phyloP scores from a whole-genome alignment of 2,113 vertebrate species.

The Pelobates fuscus region DNA sequence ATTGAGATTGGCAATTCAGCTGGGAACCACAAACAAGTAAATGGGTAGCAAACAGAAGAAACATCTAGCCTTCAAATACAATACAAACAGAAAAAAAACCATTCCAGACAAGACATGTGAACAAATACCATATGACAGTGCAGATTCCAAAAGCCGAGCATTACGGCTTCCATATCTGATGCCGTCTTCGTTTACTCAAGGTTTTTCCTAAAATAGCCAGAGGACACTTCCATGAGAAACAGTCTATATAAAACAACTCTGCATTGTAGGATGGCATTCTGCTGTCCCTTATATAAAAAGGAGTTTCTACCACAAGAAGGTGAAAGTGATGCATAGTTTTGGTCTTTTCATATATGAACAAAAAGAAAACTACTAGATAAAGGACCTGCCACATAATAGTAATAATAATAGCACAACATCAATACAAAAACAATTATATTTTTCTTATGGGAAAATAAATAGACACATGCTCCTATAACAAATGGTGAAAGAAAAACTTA shows the following conservation, averaged over 20 bases:
- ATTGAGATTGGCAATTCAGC: neutral
- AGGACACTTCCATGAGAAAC: constrained; percentile 23
- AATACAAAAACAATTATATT: constrained; percentile 14
- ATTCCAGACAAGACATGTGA: constrained; percentile 19
- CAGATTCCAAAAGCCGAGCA: constrained; percentile 27
- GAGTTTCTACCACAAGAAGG: constrained; percentile 7
- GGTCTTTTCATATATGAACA: constrained; percentile 9
- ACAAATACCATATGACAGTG: constrained; percentile 35
- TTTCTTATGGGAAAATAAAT: constrained; percentile 46
- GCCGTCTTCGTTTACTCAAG: constrained; percentile 36
- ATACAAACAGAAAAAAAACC: constrained; percentile 27
- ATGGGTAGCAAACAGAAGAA: constrained; percentile 32
- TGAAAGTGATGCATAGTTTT: constrained; percentile 16
- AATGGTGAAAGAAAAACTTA: neutral
- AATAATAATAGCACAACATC: neutral
- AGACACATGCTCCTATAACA: constrained; percentile 1
- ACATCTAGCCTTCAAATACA: constrained; percentile 23
- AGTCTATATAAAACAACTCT: constrained; percentile 27
- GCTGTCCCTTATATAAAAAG: constrained; percentile 15
- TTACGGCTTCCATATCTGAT: constrained; percentile 2
- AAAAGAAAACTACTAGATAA: constrained; percentile 6
- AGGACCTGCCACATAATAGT: neutral
- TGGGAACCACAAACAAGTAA: constrained; percentile 46
- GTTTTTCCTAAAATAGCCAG: constrained; percentile 25
- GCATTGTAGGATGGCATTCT: constrained; percentile 14